Base-by-base conservation (phyloP, 1,140 invertebrate species). In the Bradynema listronoti region DNA sequence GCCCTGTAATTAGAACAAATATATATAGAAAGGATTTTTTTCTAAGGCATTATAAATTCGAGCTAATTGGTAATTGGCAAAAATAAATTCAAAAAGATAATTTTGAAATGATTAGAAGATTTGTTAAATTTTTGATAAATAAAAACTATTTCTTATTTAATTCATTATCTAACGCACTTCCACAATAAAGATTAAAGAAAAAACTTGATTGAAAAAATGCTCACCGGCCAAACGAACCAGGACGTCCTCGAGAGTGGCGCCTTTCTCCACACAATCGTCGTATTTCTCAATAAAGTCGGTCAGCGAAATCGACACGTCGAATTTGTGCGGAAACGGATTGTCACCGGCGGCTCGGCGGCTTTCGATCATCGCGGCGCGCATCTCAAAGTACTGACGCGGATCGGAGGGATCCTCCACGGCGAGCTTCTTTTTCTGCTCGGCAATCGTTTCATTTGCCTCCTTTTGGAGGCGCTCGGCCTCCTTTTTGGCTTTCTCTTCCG, bases 311-410 rank as follows among this genome's bases (percentile, higher is more conserved):
- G 86, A 84, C 0, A 99, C 93, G 81, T 90, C 83, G 77, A 94
- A 99, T 81, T 99, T 99, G 80, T 99, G 95, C 19, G 94, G 94
- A 80, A 98, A 99, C n/a, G 93, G 92, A 80, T 87, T 77, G 3
- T 75, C 71, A 25, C 76, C 76, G 24, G 50, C 59, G 27, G 56
- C 63, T 36, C 74, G 57, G n/a, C 73, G 58, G 5, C 33, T 41
- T 42, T 76, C 62, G 30, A 77, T 77, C 76, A 77, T 77, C 6
- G 60, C 25, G 22, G 69, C 68, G 16, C 74, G 65, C 65, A 69
- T 63, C 51, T 75, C 73, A 41, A 66, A 77, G 54, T 77, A 77
- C 25, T 77, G 76, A 24, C 58, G 53, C 11, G 76, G 67, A 56
- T 78, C 71, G 1, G 71, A 74, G 6, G 73, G 76, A 58, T 75